Percentiles rank a stretch among this genome's conserved stretches.
Conservation (phyloP, 2,113 vertebrate genomes). For the Ahaetulla prasina region DNA sequence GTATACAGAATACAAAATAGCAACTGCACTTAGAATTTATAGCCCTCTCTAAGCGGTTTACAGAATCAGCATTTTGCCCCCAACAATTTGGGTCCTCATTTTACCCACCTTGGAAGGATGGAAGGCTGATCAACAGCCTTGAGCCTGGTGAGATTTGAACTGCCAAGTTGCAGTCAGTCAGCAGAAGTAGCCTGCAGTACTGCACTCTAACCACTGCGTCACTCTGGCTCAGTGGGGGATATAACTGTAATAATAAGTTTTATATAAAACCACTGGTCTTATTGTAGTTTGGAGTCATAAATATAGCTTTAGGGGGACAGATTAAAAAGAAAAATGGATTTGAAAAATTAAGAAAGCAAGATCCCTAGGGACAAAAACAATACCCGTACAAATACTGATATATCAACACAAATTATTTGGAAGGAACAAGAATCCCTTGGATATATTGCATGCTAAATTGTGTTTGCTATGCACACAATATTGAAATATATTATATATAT, state of each 20-base stretch:
- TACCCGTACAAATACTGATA: background rate
- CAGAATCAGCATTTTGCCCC: too few relatives aligned
- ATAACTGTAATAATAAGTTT: background rate
- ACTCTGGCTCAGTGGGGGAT: background rate
- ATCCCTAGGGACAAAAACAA: background rate
- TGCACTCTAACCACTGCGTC: too few relatives aligned
- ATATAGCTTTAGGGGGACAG: conserved; percentile 14
- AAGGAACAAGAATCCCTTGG: background rate
- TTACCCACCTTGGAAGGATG: too few relatives aligned
- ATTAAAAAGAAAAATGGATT: conserved; percentile 25
- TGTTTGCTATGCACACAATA: too few relatives aligned
- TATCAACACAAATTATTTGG: conserved; percentile 16
- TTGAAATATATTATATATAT: too few relatives aligned
- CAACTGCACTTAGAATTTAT: too few relatives aligned
- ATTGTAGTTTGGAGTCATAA: conserved; percentile 13
- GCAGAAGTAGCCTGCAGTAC: too few relatives aligned
- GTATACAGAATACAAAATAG: background rate
- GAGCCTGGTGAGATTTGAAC: too few relatives aligned
- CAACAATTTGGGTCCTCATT: too few relatives aligned
- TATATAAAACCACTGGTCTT: conserved; percentile 23
- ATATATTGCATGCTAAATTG: conserved; percentile 17
- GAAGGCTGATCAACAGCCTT: too few relatives aligned
- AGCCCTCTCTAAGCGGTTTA: too few relatives aligned
- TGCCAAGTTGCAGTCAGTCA: too few relatives aligned
- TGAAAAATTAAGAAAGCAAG: conserved; percentile 17